Conservation (phyloP, 2,797 vertebrate genomes). For the Miichthys miiuy region DNA sequence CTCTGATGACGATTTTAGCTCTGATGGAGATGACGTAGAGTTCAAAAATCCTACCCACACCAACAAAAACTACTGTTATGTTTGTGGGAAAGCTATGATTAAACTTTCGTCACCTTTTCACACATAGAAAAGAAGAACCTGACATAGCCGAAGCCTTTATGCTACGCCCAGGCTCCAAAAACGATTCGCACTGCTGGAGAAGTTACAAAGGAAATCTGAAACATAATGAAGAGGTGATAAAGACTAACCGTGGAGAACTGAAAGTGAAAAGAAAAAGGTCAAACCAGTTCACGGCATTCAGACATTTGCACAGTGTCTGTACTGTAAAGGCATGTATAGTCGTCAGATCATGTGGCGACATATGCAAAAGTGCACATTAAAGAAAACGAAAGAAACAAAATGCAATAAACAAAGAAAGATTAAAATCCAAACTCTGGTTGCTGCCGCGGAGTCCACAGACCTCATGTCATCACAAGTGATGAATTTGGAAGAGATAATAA, state of each 20-base stretch:
- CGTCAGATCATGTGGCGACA: conserved; percentile 51
- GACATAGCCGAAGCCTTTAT: conserved; percentile 61
- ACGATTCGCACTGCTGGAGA: conserved; percentile 23
- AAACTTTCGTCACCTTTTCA: conserved; percentile 72
- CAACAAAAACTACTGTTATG: conserved; percentile 65
- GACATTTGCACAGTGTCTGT: conserved; percentile 43
- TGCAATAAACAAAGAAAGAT: neutral
- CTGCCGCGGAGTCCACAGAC: conserved; percentile 23
- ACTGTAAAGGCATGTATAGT: conserved; percentile 59
- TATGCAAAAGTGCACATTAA: conserved; percentile 41
- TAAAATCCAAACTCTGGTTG: conserved; percentile 42
- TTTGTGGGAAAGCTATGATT: conserved; percentile 55
- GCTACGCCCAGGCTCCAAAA: conserved; percentile 37
- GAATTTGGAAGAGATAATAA: conserved; percentile 28
- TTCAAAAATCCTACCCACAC: neutral
- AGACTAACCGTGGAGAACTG: conserved; percentile 35
- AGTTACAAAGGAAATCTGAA: conserved; percentile 65
- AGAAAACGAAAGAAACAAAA: neutral
- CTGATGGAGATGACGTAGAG: conserved; percentile 25
- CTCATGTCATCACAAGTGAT: conserved; percentile 37
- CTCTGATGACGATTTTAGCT: neutral
- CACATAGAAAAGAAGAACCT: conserved; percentile 36
- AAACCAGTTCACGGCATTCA: neutral
- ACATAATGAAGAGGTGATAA: conserved; percentile 67
- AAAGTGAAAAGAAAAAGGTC: conserved; percentile 40